Evolutionary conservation across 2,888 invertebrate genomes (phyloP), one percentile per base, ranked within the genome.

Genomic region (Nephrocerus scutellatus): DNA sequence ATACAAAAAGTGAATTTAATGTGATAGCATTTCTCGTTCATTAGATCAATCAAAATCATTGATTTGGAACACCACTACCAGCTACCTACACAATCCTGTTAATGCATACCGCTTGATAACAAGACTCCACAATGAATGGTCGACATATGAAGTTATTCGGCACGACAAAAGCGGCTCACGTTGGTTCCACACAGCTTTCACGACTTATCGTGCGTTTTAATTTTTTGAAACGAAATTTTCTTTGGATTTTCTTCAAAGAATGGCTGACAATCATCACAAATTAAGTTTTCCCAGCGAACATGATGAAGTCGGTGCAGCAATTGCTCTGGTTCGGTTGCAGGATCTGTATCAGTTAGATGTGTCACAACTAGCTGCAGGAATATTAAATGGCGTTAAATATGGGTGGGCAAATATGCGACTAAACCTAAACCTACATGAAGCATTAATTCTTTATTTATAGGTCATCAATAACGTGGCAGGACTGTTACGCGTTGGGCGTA

Each of bases 81-180:
- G 78, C 51, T 91, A 90, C 61, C 73, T 92, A 43, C 80, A 85
- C 13, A 92, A 95, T 70, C 96, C 96, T 3, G 85, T 96, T 53
- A 95, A 93, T 68, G 92, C 93, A 3, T 96, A 90, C 68, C 77
- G 93, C 9, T 72, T 96, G 32, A 91, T 96, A 35, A 96, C 96
- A 71, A 78, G 92, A 54, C 76, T 96, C 54, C 91, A 93, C 9
- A 79, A 84, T 6, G 95, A 96, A 69, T 88, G 93, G 84, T 82
- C 82, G 56, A 74, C 80, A 44, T 80, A 85, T 41, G 86, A 86
- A 66, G 71, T 80, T 46, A 83, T 92, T 62, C 73, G 74, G 44
- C 74, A 73, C 45, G 78, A 81, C 55, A 68, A 74, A 31, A 79
- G 79, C 38, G 70, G 73, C 56, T 75, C 49, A 48, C 46, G 65